Conservation (phyloP, 2,888 invertebrate species). For the Slavum lentiscoides region DNA sequence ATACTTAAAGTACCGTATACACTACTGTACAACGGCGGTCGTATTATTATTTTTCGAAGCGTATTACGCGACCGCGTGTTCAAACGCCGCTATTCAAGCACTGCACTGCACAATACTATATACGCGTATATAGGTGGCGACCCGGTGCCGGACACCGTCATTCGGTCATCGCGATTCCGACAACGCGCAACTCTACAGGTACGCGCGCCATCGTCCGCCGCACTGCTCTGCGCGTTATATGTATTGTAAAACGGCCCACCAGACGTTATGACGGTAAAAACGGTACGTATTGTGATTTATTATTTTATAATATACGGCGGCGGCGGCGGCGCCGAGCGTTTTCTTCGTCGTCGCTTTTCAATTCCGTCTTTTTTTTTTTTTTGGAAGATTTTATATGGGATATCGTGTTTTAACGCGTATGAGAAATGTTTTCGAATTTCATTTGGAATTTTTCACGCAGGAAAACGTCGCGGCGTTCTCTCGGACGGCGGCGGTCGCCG, state of each 20-base stretch:
- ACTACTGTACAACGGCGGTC: slow-evolving; percentile 28
- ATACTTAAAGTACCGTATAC: slow-evolving; percentile 31
- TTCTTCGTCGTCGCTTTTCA: too few relatives aligned
- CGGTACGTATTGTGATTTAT: too few relatives aligned
- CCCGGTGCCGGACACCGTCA: not conserved
- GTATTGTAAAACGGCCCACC: too few relatives aligned
- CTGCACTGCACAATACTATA: not conserved
- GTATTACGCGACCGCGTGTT: slow-evolving; percentile 22
- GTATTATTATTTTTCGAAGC: not conserved
- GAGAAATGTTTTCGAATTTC: too few relatives aligned
- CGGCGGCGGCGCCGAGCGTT: too few relatives aligned
- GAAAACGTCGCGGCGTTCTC: not conserved
- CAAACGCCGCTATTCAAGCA: not conserved
- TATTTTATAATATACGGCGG: too few relatives aligned
- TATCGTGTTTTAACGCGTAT: not conserved
- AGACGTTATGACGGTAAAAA: too few relatives aligned
- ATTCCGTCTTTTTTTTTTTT: too few relatives aligned
- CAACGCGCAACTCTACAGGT: slow-evolving; percentile 1
- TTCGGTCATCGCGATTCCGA: slow-evolving; percentile 2
- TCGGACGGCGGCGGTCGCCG: not conserved
- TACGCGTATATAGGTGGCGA: slow-evolving; percentile 8
- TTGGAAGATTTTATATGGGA: too few relatives aligned
- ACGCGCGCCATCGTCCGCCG: too few relatives aligned
- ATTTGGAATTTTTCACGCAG: not conserved
- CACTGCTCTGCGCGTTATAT: too few relatives aligned